Evolutionary conservation across 2,888 invertebrate species (phyloP), one percentile per base, ranked within the genome.

Genomic region (Lepidocyrtinus sp.): DNA sequence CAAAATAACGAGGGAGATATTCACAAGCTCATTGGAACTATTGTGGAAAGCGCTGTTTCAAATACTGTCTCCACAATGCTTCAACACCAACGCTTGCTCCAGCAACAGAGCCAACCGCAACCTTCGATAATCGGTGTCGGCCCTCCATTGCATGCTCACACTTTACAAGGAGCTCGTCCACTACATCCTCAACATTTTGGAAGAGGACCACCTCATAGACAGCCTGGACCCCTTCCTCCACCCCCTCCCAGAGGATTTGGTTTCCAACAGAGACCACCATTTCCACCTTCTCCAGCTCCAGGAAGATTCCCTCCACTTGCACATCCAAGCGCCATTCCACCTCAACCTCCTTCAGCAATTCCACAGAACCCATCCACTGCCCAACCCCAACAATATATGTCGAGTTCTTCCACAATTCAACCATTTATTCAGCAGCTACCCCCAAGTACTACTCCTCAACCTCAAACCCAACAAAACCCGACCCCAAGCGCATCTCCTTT

Each of bases 11-110:
- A 45, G n/a, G 61, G 24, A 27, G 85, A 85, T 27, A 73, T 85
- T 64, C 81, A 84, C 61, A 83, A 80, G 59, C 65, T 85, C 5
- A 85, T 85, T 67, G 83, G 85, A n/a, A 80, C 83, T n/a, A 85
- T 85, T 65, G 85, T 85, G 3, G 80, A 76, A 9, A 71, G 75
- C 45, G 74, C 75, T 9, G 75, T 77, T 12, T 65, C 61, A 0
- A 75, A 75, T 68, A 72, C 74, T 7, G 77, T 74, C 22, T 63
- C 62, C 2, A 71, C 68, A 21, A 76, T 75, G 74, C 63, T 77
- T n/a, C 81, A 83, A 59, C 72, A 76, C 68, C 74, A 77, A 63
- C 9, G 46, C n/a, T 15, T 63, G 2, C 26, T 61, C 5, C 78
- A 74, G 36, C 72, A 73, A 21, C 77, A 63, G 50, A 45, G 63